Evolutionary conservation across 2,797 vertebrate genomes (phyloP).

Genomic region (Sebastes umbrosus): DNA sequence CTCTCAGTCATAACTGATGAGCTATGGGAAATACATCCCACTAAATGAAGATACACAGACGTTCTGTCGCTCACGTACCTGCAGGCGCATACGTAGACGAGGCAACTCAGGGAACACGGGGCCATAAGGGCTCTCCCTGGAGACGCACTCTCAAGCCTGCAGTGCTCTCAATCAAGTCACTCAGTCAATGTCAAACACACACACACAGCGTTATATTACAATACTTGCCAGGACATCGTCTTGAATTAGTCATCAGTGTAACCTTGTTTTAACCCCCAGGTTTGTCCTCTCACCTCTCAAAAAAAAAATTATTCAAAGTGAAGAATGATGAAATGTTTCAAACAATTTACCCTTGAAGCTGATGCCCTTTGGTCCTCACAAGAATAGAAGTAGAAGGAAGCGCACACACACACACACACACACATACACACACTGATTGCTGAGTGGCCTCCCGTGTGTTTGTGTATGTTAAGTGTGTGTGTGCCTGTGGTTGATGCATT

Average conservation of each 20-base stretch:
- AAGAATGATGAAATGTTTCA: not conserved
- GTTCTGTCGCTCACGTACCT: not conserved
- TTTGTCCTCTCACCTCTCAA: not conserved
- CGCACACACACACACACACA: not conserved
- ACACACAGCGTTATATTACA: not conserved
- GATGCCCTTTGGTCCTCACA: not conserved
- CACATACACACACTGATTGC: not conserved
- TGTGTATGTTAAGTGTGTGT: not conserved
- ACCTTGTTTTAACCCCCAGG: conserved; percentile 9
- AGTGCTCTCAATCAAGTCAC: conserved; percentile 33
- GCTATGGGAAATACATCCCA: conserved; percentile 53
- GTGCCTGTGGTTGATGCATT: conserved; percentile 1
- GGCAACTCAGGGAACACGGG: not conserved
- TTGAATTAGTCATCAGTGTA: conserved; percentile 23
- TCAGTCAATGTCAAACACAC: not conserved
- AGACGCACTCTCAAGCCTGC: conserved; percentile 30
- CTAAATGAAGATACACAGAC: conserved; percentile 59
- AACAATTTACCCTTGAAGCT: not conserved
- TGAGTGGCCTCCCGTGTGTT: not conserved
- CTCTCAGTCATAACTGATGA: conserved; percentile 63
- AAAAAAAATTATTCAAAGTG: not conserved
- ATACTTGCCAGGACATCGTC: not conserved
- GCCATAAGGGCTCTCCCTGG: conserved; percentile 1
- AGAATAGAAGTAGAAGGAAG: not conserved
- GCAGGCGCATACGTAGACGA: not conserved